Evolutionary conservation across 2,797 vertebrate species (phyloP).

Genomic region (Trichosurus vulpecula): DNA sequence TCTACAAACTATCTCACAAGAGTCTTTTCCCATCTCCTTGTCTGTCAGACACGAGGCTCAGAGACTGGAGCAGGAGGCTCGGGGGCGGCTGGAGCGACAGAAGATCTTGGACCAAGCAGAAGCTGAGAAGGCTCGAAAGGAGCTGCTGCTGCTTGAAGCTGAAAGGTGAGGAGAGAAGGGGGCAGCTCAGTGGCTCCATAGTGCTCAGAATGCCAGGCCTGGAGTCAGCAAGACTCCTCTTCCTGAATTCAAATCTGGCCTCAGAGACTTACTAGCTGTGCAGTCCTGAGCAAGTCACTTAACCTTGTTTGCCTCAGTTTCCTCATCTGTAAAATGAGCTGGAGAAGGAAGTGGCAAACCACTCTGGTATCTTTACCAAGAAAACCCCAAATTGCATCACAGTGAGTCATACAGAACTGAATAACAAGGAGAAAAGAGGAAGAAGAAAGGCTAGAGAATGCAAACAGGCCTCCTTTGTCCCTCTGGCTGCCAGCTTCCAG

Average conservation of each 20-base stretch:
- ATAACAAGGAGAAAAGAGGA: background rate
- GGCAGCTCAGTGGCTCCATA: background rate
- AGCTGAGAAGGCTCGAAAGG: conserved; percentile 90
- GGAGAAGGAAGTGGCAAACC: background rate
- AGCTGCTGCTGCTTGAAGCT: conserved; percentile 93
- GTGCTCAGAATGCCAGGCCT: background rate
- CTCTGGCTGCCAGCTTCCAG: background rate
- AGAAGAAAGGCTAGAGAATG: background rate
- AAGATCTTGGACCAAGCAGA: conserved; percentile 92
- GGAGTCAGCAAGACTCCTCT: background rate
- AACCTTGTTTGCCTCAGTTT: background rate
- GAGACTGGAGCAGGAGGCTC: conserved; percentile 93
- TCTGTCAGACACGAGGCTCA: conserved; percentile 91
- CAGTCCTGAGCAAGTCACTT: background rate
- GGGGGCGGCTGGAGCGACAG: conserved; percentile 92
- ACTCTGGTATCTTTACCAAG: background rate
- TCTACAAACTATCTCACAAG: background rate
- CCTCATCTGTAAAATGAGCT: background rate
- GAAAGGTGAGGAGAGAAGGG: conserved; percentile 85
- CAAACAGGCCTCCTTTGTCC: background rate
- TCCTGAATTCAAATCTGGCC: background rate
- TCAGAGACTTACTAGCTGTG: background rate
- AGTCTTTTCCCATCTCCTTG: background rate
- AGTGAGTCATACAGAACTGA: background rate
- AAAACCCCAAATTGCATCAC: background rate